phyloP scores from a whole-genome alignment of 2,113 vertebrate species.

The Bostrychus sinensis region DNA sequence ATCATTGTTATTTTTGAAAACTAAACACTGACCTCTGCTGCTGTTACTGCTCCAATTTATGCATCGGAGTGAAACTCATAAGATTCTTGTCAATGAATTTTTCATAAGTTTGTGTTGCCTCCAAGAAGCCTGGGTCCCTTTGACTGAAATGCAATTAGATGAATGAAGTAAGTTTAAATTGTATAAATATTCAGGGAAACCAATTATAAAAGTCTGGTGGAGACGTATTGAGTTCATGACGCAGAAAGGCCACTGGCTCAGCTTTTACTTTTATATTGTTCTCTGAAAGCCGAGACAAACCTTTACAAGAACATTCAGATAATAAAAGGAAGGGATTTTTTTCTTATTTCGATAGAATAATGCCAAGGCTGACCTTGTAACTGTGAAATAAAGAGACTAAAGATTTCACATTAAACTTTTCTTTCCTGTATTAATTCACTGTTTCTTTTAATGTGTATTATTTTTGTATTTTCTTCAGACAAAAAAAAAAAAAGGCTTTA shows the following conservation, averaged over 20 bases:
- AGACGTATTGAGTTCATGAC: slow-evolving; percentile 20
- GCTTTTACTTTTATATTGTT: not conserved
- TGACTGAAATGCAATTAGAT: slow-evolving; percentile 38
- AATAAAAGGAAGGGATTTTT: not conserved
- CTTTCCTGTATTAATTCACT: too few relatives aligned
- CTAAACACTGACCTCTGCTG: slow-evolving; percentile 13
- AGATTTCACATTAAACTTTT: too few relatives aligned
- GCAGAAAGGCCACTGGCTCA: not conserved
- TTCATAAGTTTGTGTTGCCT: slow-evolving; percentile 37
- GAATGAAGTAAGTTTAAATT: slow-evolving; percentile 23
- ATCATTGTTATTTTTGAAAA: slow-evolving; percentile 30
- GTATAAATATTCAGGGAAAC: slow-evolving; percentile 26
- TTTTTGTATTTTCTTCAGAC: too few relatives aligned
- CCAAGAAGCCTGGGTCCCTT: slow-evolving; percentile 13
- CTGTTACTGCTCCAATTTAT: slow-evolving; percentile 36
- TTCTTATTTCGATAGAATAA: not conserved
- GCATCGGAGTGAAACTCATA: slow-evolving; percentile 32
- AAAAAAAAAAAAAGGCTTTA: too few relatives aligned
- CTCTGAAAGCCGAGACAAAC: not conserved
- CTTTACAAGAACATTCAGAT: not conserved
- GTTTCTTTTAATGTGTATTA: too few relatives aligned
- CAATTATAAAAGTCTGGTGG: slow-evolving; percentile 20
- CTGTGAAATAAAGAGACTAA: too few relatives aligned
- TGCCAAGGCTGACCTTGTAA: not conserved
- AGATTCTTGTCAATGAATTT: slow-evolving; percentile 33